phyloP scores from a whole-genome alignment of 2,888 invertebrate genomes.

The Alviniconcha strummeri region DNA sequence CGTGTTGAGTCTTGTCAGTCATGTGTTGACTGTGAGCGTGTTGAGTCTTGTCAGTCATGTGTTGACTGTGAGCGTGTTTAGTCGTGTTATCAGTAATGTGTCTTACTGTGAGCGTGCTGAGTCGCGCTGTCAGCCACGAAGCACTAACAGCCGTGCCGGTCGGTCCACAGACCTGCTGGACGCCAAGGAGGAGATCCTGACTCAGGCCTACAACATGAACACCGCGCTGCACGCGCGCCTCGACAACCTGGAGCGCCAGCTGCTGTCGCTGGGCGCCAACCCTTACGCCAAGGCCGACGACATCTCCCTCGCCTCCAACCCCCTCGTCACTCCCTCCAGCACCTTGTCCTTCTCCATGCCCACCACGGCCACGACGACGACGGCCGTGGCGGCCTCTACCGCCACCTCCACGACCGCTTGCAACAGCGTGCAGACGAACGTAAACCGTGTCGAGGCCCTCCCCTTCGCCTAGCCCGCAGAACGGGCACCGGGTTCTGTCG shows the following conservation, averaged over 20 bases:
- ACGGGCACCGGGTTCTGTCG: conserved; percentile 14
- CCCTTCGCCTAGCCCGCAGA: not conserved
- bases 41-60: too few species aligned
- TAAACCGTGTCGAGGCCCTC: not conserved
- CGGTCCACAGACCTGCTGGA: conserved; percentile 43
- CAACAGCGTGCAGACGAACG: not conserved
- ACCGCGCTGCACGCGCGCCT: conserved; percentile 40
- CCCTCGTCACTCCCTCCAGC: conserved; percentile 13
- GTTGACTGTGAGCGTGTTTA: too few species aligned
- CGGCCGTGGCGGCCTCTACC: not conserved
- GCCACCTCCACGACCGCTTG: not conserved
- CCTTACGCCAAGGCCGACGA: conserved; percentile 23
- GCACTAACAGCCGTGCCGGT: too few species aligned
- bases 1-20: too few species aligned
- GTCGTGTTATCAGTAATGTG: too few species aligned
- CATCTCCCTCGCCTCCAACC: not conserved
- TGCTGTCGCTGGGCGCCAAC: conserved; percentile 20
- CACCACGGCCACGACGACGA: not conserved
- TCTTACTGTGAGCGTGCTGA: too few species aligned
- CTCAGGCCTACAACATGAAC: conserved; percentile 42
- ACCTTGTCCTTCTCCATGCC: not conserved
- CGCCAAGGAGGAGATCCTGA: conserved; percentile 46
- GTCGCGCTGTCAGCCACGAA: too few species aligned
- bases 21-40: too few species aligned
- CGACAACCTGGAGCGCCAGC: conserved; percentile 41